These are phyloP conservation scores for Theristus sp. DNA, from an alignment of 2,888 invertebrate genomes.

Conservation along the genomic window DNA sequence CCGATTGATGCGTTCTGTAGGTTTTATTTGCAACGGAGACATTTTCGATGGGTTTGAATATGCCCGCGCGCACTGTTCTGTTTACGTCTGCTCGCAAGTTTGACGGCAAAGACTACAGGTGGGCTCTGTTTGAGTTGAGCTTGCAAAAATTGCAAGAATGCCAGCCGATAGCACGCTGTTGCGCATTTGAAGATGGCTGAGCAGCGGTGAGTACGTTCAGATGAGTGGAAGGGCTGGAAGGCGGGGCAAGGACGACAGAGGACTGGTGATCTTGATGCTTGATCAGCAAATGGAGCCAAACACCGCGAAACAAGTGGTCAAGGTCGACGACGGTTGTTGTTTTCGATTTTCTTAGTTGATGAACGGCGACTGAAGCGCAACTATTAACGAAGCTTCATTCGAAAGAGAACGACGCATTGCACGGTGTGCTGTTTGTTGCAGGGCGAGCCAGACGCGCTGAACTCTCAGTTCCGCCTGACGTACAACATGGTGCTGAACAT, in stretches of 20 bases:
- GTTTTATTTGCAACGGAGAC: constrained; percentile 98
- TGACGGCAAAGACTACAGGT: constrained; percentile 84
- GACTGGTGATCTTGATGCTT: constrained; percentile 92
- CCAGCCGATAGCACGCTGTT: too few relatives aligned
- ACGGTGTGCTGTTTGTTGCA: too few relatives aligned
- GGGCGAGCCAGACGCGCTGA: constrained; percentile 85
- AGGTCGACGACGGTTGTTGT: constrained; percentile 36
- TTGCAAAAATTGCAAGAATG: too few relatives aligned
- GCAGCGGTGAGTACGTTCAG: constrained; percentile 91
- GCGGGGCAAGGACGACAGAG: constrained; percentile 80
- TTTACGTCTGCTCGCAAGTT: constrained; percentile 88
- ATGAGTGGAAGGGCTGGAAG: constrained; percentile 98
- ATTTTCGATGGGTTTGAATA: constrained; percentile 98
- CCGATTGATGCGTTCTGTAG: constrained; percentile 20
- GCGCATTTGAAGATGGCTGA: constrained; percentile 20
- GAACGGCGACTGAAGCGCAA: background rate
- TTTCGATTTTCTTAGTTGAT: background rate
- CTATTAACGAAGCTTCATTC: background rate
- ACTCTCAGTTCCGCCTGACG: constrained; percentile 94
- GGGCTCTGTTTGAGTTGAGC: constrained; percentile 40
- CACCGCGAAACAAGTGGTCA: constrained; percentile 40
- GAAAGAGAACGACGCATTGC: background rate
- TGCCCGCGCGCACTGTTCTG: constrained; percentile 96
- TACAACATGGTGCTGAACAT: constrained; percentile 98
- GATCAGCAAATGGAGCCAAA: constrained; percentile 66